These are phyloP conservation scores for Achlya flavicornis DNA, from an alignment of 2,888 invertebrate species.

Conservation along the genomic window DNA sequence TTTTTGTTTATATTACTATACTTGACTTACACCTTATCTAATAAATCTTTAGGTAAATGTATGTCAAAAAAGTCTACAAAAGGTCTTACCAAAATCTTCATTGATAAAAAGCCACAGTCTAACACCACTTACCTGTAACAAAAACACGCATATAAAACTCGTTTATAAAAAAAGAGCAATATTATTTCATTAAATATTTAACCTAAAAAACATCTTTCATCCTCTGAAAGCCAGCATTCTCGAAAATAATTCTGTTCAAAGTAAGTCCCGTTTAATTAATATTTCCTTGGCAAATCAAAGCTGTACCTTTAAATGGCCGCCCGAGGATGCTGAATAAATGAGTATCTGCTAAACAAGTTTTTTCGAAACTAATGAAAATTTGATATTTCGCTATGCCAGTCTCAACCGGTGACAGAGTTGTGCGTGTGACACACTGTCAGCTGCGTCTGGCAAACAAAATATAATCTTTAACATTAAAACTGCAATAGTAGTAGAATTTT, in stretches of 20 bases:
- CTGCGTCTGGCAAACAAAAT: neutral
- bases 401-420: slow-evolving; percentile 33
- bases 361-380: slow-evolving; percentile 51
- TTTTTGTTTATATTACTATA: no score
- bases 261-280: slow-evolving; percentile 25
- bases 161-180: neutral
- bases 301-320: slow-evolving; percentile 21
- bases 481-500: no score
- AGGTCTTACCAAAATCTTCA: neutral
- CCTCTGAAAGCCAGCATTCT: slow-evolving; percentile 5
- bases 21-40: no score
- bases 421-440: slow-evolving; percentile 28
- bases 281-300: slow-evolving; percentile 30
- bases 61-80: neutral
- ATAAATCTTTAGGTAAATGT: no score
- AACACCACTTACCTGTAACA: slow-evolving; percentile 1
- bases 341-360: slow-evolving; percentile 38
- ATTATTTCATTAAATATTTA: neutral
- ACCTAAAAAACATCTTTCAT: neutral
- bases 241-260: slow-evolving; percentile 6
- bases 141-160: neutral
- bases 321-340: slow-evolving; percentile 41
- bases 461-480: no score
- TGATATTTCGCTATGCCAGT: slow-evolving; percentile 43
- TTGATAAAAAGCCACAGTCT: neutral